Conservation (phyloP, 2,797 vertebrate species). For the Lagorchestes hirsutus region DNA sequence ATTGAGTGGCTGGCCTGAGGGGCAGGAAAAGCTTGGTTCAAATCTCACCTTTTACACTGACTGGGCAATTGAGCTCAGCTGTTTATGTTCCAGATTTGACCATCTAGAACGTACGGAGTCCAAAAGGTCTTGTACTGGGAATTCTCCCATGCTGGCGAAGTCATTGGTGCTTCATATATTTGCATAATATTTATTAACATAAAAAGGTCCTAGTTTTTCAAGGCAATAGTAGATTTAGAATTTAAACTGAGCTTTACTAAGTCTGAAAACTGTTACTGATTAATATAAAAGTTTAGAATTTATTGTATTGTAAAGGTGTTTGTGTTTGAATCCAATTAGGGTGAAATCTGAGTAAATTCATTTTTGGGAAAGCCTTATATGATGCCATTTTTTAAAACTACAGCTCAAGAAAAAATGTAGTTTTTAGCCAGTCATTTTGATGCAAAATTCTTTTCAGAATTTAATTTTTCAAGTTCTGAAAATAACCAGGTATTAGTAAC, state of each 20-base stretch:
- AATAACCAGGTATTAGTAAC: conserved; percentile 17
- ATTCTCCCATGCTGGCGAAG: neutral
- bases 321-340: conserved; percentile 41
- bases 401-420: neutral
- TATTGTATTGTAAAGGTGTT: conserved; percentile 15
- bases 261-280: conserved; percentile 35
- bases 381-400: neutral
- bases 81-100: neutral
- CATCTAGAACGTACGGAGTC: neutral
- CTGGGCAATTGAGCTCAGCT: neutral
- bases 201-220: neutral
- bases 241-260: conserved; percentile 32
- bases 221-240: conserved; percentile 10
- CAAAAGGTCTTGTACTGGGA: neutral
- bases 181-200: conserved; percentile 41
- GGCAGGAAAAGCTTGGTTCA: neutral
- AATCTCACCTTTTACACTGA: neutral
- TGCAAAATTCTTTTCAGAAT: neutral
- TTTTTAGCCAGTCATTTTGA: neutral
- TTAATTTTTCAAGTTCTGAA: conserved; percentile 61
- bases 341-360: conserved; percentile 34
- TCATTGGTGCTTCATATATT: conserved; percentile 15
- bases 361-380: conserved; percentile 41
- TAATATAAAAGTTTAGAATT: conserved; percentile 28
- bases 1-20: neutral